Conservation (phyloP, 2,113 vertebrate species). For the Pithys albifrons region DNA sequence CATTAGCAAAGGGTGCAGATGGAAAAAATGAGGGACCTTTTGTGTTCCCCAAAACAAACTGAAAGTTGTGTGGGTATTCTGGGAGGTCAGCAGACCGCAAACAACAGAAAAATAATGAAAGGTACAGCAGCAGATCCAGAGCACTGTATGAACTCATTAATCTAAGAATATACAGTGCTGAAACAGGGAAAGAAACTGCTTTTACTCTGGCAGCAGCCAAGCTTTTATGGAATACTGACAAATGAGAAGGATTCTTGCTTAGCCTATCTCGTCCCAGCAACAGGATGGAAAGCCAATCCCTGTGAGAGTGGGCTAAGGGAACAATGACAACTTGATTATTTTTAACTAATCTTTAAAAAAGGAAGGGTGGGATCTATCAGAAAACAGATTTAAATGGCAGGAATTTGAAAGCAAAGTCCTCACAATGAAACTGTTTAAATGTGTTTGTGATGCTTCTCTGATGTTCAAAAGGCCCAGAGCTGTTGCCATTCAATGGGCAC, state of each 20-base stretch:
- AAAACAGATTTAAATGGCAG: slow-evolving; percentile 23
- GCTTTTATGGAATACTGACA: slow-evolving; percentile 1
- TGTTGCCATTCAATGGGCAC: neutral
- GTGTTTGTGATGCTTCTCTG: neutral
- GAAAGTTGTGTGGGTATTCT: neutral
- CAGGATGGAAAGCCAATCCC: neutral
- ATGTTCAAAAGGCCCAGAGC: slow-evolving; percentile 1
- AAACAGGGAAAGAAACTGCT: slow-evolving; percentile 11
- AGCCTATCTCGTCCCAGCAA: neutral
- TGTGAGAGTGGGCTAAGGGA: neutral
- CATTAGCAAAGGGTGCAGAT: neutral
- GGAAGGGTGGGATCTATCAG: neutral
- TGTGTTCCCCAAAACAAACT: neutral
- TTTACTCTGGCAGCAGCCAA: neutral
- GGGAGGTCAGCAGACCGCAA: neutral
- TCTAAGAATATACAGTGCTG: neutral
- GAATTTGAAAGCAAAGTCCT: slow-evolving; percentile 27
- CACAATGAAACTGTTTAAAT: neutral
- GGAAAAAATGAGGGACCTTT: neutral
- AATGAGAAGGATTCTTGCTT: neutral
- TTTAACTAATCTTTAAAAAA: slow-evolving; percentile 4
- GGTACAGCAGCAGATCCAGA: neutral
- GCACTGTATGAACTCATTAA: neutral
- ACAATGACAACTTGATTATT: slow-evolving; percentile 6
- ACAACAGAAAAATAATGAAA: neutral